Base-by-base conservation (phyloP, 2,797 vertebrate genomes). In the Oryzias dopingdopingensis region DNA sequence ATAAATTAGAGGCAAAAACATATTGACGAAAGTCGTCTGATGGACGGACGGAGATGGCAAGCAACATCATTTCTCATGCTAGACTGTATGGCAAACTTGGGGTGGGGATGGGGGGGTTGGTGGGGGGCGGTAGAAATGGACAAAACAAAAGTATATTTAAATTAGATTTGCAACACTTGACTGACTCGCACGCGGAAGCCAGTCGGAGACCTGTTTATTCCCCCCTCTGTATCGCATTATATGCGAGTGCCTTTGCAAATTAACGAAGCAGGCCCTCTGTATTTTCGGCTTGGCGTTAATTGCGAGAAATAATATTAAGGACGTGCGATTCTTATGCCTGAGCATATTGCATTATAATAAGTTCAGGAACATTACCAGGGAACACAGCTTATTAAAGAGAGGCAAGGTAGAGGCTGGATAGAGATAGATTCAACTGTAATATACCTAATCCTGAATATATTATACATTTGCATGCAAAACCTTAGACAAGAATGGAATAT, bases 91-190 rank as follows among this genome's bases (percentile, higher is more conserved):
- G 73, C 67, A 62, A 17, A 77, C 80, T 66, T 76, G 67, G 66
- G 80, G 85, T 81, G 64, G 60, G 18, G 18, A 18, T 76, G 67
- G 66, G 79, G 85, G 80, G 64, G 60, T 1, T 1, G 18, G 18
- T 1, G 18, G 18, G 56, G 74, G 73, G 5, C 6, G 26, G 26
- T 26, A 6, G 76, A 84, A 90, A 90, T 52, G 87, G 87, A 89
- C 88, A 88, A 88, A 89, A 87, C 80, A 76, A 89, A 90, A 90
- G 90, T 92, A 89, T 92, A 93, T 93, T 93, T 91, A 93, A 92
- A 92, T 92, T 88, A 89, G 90, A 88, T 91, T 89, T 91, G 90
- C 85, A 90, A 91, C 92, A 92, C 90, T 92, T 87, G 84, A 92
- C 80, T 91, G 90, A 83, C 62, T 91, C 70, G 49, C 10, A 73